Evolutionary conservation across 2,888 invertebrate genomes (phyloP), one percentile per base, ranked within the genome.

Genomic region (Gari tellinella): DNA sequence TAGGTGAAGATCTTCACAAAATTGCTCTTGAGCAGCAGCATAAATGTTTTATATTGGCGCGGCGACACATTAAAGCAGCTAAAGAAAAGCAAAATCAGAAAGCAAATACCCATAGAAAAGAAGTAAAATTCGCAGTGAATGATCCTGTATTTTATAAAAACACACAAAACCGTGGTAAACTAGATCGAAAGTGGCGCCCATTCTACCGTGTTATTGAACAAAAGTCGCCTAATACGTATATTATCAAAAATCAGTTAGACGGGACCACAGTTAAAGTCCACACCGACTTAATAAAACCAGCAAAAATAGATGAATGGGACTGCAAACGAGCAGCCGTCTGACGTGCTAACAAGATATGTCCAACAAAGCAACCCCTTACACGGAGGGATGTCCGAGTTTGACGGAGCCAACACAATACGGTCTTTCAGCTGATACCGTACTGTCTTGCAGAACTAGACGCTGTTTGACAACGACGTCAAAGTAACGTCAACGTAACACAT

Each of bases 1-100:
- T 15, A 3, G 72, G 73, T 25, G 73, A 73, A 43, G 74, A 74
- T 8, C 40, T 23, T 2, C 66, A 73, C 51, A 48, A 77, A 56
- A 70, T 73, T 49, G 67, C 67, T 21, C 41, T 80, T 19, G 61
- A 77, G 63, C 48, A 79, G 46, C 73, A 74, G 53, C 77, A 80
- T 38, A 74, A 55, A 21, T 23, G 68, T 3, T 74, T 80, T 45
- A 19, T 61, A 1, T 41, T 37, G 3, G 70, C 65, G 5, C 53
- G 58, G 19, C 40, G 41, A 25, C 37, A 72, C 19, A 23, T 63
- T 15, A 73, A 57, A 21, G 41, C 62, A 12, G 53, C 76, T 3
- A 70, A 68, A 40, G 19, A 52, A 38, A 63, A 62, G 55, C 64
- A 65, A 55, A 55, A 49, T 2, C 56, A 63, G 53, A 57, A 78